Evolutionary conservation across 2,888 invertebrate species (phyloP).

Genomic region (Mesochorus sp.): DNA sequence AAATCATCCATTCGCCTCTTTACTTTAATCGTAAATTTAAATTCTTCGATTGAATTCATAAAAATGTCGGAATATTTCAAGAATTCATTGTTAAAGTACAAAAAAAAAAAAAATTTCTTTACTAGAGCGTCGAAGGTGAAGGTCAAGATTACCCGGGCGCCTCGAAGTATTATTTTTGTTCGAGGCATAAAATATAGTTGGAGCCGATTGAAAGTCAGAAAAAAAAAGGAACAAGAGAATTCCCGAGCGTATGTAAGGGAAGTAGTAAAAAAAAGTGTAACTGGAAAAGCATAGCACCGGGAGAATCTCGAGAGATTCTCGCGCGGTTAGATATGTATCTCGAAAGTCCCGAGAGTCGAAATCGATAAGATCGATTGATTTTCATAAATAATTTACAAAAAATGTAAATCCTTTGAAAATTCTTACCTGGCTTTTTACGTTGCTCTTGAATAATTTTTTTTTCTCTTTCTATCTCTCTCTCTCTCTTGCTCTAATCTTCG

Average conservation of each 20-base stretch:
- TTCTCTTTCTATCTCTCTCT: slow-evolving; percentile 34
- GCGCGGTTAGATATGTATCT: not conserved
- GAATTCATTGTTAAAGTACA: too few relatives aligned
- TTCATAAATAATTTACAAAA: slow-evolving; percentile 28
- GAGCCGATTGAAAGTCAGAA: too few relatives aligned
- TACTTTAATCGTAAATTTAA: too few relatives aligned
- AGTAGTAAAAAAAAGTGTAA: slow-evolving; percentile 37
- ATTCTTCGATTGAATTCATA: too few relatives aligned
- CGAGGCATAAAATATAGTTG: too few relatives aligned
- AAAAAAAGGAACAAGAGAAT: too few relatives aligned
- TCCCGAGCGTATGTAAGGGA: not conserved
- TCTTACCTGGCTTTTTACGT: slow-evolving; percentile 42
- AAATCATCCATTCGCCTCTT: too few relatives aligned
- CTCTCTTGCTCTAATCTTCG: slow-evolving; percentile 60
- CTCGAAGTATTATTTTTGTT: too few relatives aligned
- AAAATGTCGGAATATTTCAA: too few relatives aligned
- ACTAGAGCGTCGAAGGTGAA: too few relatives aligned
- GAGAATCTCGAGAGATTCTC: slow-evolving; percentile 63
- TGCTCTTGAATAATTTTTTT: slow-evolving; percentile 51
- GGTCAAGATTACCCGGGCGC: too few relatives aligned
- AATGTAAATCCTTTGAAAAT: slow-evolving; percentile 7
- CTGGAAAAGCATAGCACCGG: slow-evolving; percentile 19
- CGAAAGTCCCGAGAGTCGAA: slow-evolving; percentile 9
- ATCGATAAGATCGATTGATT: slow-evolving; percentile 63
- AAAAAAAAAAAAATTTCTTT: too few relatives aligned